Percentiles rank a stretch among this genome's conserved stretches.
phyloP scores from a whole-genome alignment of 2,888 invertebrate genomes.

The Rhorus exstirpatorius region DNA sequence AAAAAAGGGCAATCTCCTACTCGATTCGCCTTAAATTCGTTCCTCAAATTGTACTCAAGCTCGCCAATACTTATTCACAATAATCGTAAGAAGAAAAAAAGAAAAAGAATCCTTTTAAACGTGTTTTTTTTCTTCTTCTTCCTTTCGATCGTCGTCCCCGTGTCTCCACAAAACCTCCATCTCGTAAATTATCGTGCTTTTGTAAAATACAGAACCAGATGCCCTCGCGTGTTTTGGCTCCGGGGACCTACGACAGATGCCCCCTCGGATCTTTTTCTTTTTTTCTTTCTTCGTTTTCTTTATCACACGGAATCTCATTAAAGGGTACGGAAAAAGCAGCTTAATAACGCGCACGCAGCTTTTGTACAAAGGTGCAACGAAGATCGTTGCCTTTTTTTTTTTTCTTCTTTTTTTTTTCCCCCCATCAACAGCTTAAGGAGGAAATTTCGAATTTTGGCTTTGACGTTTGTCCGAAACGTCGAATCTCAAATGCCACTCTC shows the following conservation, averaged over 20 bases:
- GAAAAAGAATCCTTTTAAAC: no score
- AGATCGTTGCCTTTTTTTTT: neutral
- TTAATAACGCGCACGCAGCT: neutral
- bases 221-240: slow-evolving; percentile 46
- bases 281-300: slow-evolving; percentile 36
- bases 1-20: no score
- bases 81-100: no score
- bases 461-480: no score
- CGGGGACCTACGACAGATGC: slow-evolving; percentile 28
- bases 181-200: slow-evolving; percentile 46
- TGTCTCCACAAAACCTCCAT: slow-evolving; percentile 23
- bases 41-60: no score
- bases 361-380: neutral
- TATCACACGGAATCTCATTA: slow-evolving; percentile 49
- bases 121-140: no score
- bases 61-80: no score
- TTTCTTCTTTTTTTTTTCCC: neutral
- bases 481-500: neutral
- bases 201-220: slow-evolving; percentile 53
- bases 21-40: no score
- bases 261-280: slow-evolving; percentile 32
- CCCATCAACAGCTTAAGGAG: no score
- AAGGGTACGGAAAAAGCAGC: neutral
- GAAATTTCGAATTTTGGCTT: no score
- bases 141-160: no score